Percentiles rank a stretch among this genome's conserved stretches.
phyloP scores from a whole-genome alignment of 2,797 vertebrate species.

The Crenichthys baileyi region DNA sequence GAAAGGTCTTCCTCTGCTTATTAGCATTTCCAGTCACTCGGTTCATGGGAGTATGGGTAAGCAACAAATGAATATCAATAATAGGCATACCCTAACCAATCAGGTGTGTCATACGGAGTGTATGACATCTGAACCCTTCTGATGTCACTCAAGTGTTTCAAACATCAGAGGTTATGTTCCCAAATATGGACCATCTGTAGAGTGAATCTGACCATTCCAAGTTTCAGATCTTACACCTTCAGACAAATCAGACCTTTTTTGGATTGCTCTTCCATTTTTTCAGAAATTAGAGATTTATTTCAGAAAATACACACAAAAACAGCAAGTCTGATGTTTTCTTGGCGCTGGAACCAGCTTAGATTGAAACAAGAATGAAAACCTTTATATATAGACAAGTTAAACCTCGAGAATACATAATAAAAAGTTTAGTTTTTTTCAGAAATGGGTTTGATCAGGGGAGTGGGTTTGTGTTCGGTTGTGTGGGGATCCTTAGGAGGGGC shows the following conservation, averaged over 20 bases:
- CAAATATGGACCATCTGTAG: too few relatives aligned
- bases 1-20: neutral
- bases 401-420: neutral
- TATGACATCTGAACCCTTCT: too few relatives aligned
- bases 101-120: too few relatives aligned
- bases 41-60: too few relatives aligned
- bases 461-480: neutral
- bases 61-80: too few relatives aligned
- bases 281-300: neutral
- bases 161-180: too few relatives aligned
- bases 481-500: neutral
- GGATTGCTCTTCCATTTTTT: neutral
- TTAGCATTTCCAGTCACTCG: neutral
- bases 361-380: neutral
- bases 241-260: neutral
- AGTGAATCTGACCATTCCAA: too few relatives aligned
- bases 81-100: too few relatives aligned
- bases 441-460: neutral
- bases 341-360: neutral
- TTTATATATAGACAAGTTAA: too few relatives aligned
- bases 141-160: too few relatives aligned
- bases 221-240: neutral
- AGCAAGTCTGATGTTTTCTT: neutral
- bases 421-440: neutral
- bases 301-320: neutral